Percentiles rank a stretch among this genome's conserved stretches.
Evolutionary conservation across 2,888 invertebrate genomes (phyloP).

Genomic region (Opisthograptis luteolata): DNA sequence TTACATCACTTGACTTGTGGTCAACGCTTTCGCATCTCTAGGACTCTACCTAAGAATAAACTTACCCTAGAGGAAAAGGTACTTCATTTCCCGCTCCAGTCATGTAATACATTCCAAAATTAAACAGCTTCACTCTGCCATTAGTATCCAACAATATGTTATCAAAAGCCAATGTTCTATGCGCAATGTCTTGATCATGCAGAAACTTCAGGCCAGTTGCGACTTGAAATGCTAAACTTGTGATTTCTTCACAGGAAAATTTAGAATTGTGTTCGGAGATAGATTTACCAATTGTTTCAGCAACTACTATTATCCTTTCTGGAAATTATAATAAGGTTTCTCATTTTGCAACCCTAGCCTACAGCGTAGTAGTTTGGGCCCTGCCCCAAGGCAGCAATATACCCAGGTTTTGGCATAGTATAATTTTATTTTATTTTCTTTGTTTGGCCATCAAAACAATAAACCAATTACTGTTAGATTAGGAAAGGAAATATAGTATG

Average conservation of each 20-base stretch:
- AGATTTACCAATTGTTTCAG: constrained; percentile 90
- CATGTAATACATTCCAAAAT: constrained; percentile 97
- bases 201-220: constrained; percentile 89
- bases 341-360: no score
- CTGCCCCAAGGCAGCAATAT: no score
- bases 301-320: constrained; percentile 93
- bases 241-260: constrained; percentile 77
- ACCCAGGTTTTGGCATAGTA: no score
- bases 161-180: constrained; percentile 92
- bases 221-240: constrained; percentile 89
- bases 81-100: constrained; percentile 94
- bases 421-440: no score
- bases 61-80: constrained; percentile 94
- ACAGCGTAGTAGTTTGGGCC: no score
- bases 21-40: neutral
- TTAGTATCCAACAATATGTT: constrained; percentile 91
- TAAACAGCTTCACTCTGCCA: constrained; percentile 92
- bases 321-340: no score
- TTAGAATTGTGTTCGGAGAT: constrained; percentile 81
- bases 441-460: no score
- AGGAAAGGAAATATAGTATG: no score
- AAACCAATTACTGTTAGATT: no score
- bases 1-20: no score
- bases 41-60: constrained; percentile 20
- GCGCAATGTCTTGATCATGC: constrained; percentile 89